A percentile compares a stretch with the other conserved stretches of the same genome.
phyloP scores from a whole-genome alignment of 1,140 invertebrate genomes.

The Euwallacea similis region DNA sequence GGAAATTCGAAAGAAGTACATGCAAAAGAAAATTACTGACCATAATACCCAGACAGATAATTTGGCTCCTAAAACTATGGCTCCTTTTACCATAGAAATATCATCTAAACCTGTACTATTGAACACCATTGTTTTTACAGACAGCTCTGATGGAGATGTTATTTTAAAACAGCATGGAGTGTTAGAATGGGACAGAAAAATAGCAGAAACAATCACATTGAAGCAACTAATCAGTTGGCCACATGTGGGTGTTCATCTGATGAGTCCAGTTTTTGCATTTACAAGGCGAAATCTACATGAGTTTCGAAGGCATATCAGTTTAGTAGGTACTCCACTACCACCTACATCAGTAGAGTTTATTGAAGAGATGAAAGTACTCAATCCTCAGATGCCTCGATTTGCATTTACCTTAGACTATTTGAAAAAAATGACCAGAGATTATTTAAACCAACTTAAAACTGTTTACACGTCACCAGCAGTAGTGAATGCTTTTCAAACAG shows the following conservation, averaged over 20 bases:
- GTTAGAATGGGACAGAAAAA: constrained; percentile 23
- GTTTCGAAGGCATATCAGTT: constrained; percentile 33
- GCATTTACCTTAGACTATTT: constrained; percentile 30
- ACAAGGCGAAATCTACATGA: constrained; percentile 35
- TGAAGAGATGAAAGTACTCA: constrained; percentile 33
- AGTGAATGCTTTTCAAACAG: constrained; percentile 25
- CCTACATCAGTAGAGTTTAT: constrained; percentile 16
- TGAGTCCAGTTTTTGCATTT: constrained; percentile 36
- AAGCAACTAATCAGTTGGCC: constrained; percentile 39
- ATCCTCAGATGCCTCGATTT: constrained; percentile 12
- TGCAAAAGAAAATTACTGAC: constrained; percentile 21
- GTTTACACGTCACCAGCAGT: constrained; percentile 10
- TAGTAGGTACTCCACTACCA: constrained; percentile 23
- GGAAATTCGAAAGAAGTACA: constrained; percentile 12
- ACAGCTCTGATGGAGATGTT: constrained; percentile 33
- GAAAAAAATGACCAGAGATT: constrained; percentile 18
- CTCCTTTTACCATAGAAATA: constrained; percentile 35
- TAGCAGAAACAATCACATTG: constrained; percentile 21
- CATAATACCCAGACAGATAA: constrained; percentile 32
- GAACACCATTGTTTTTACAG: constrained; percentile 37
- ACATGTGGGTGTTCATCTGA: constrained; percentile 36
- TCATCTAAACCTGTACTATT: constrained; percentile 26
- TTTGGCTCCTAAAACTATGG: constrained; percentile 28
- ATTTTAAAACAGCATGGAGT: constrained; percentile 34
- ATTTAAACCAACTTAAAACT: constrained; percentile 12